These are phyloP conservation scores for Asbolus verrucosus DNA, from an alignment of 1,140 invertebrate genomes.

Conservation along the genomic window DNA sequence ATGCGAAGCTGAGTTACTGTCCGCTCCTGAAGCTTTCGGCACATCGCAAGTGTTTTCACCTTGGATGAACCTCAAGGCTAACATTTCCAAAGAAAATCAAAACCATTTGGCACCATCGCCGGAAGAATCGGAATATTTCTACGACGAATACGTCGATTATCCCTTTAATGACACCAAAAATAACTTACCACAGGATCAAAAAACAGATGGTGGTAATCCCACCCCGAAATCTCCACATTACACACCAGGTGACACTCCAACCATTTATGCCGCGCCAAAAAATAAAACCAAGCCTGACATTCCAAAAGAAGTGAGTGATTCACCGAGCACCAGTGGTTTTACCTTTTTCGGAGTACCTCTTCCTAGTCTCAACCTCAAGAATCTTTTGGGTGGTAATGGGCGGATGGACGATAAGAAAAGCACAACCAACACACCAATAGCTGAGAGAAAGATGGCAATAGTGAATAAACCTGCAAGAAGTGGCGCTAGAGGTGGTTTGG, in stretches of 20 bases:
- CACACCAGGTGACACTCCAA: slow-evolving; percentile 71
- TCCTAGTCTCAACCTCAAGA: slow-evolving; percentile 77
- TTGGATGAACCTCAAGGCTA: slow-evolving; percentile 64
- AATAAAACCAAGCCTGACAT: slow-evolving; percentile 67
- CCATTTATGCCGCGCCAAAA: slow-evolving; percentile 73
- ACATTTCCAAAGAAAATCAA: slow-evolving; percentile 63
- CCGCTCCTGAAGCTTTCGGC: slow-evolving; percentile 63
- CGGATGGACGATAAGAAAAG: slow-evolving; percentile 49
- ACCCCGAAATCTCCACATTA: slow-evolving; percentile 52
- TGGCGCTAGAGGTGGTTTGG: slow-evolving; percentile 5
- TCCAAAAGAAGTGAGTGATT: slow-evolving; percentile 64
- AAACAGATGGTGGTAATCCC: neutral
- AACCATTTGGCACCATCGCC: slow-evolving; percentile 70
- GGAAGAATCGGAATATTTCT: slow-evolving; percentile 82
- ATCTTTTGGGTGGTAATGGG: slow-evolving; percentile 71
- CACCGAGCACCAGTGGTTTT: slow-evolving; percentile 72
- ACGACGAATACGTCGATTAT: slow-evolving; percentile 84
- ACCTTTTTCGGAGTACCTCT: slow-evolving; percentile 88
- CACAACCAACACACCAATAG: slow-evolving; percentile 38
- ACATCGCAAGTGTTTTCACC: slow-evolving; percentile 65
- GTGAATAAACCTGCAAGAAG: slow-evolving; percentile 61
- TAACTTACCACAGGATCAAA: neutral
- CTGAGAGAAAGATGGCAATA: slow-evolving; percentile 66
- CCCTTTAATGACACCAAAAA: slow-evolving; percentile 70
- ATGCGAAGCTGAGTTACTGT: slow-evolving; percentile 74